Percentiles rank a stretch among this genome's conserved stretches.
These are phyloP conservation scores for Drosophila nebulosa DNA, from an alignment of 1,140 invertebrate genomes.

Conservation along the genomic window DNA sequence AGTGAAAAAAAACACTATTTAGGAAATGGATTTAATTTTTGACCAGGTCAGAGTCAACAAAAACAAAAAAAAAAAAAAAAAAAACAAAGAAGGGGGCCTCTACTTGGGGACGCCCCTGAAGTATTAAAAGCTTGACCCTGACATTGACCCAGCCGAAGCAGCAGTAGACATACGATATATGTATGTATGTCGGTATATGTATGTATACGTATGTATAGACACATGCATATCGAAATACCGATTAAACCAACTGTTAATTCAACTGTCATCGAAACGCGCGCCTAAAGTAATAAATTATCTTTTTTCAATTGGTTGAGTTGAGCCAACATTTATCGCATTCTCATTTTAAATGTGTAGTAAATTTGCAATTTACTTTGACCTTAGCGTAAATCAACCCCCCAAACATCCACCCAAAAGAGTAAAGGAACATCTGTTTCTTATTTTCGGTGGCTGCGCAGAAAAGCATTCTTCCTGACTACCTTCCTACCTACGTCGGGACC, in stretches of 20 bases:
- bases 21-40: constrained; percentile 7
- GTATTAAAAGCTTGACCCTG: constrained; percentile 21
- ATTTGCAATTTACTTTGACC: background rate
- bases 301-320: background rate
- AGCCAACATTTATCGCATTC: background rate
- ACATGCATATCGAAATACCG: no score
- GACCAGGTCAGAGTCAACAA: constrained; percentile 31
- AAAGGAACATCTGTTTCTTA: constrained; percentile 47
- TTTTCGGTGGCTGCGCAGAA: constrained; percentile 41
- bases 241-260: background rate
- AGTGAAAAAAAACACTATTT: background rate
- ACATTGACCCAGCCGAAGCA: constrained; percentile 39
- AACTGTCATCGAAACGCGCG: background rate
- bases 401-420: background rate
- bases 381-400: background rate
- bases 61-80: background rate
- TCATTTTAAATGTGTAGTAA: background rate
- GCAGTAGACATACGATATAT: background rate
- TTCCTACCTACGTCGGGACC: constrained; percentile 19
- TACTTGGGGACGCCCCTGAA: constrained; percentile 13
- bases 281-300: background rate
- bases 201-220: no score
- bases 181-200: background rate
- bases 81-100: background rate
- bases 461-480: background rate